A percentile compares a stretch with the other conserved stretches of the same genome.
Conservation (phyloP, 2,113 vertebrate genomes). For the Azemiops feae region DNA sequence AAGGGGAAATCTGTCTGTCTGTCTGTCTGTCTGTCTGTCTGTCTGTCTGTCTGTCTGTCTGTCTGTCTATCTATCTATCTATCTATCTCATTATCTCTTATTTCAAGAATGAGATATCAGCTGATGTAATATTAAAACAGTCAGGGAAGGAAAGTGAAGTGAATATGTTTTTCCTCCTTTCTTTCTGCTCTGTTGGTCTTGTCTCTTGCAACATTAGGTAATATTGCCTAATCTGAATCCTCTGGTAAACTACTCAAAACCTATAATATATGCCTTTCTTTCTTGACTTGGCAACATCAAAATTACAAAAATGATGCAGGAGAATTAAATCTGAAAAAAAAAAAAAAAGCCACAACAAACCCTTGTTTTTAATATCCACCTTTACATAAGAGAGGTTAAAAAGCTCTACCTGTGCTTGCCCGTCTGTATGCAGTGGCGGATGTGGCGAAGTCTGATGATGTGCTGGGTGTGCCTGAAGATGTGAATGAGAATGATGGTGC, state of each 20-base stretch:
- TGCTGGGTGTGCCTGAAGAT: slow-evolving; percentile 83
- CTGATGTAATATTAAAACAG: not conserved
- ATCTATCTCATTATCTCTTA: not conserved
- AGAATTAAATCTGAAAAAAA: not conserved
- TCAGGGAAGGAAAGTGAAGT: not conserved
- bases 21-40: too few species aligned
- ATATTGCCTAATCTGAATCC: not conserved
- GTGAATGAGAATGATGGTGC: slow-evolving; percentile 92
- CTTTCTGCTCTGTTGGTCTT: not conserved
- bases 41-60: too few species aligned
- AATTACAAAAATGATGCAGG: not conserved
- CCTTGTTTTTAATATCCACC: not conserved
- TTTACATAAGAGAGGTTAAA: not conserved
- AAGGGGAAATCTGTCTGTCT: too few species aligned
- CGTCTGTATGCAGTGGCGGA: slow-evolving; percentile 83
- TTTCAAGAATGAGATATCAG: not conserved
- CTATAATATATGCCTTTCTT: not conserved
- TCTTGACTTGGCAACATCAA: not conserved
- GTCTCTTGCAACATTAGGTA: not conserved
- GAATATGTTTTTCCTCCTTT: not conserved
- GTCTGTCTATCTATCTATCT: too few species aligned
- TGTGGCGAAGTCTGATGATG: slow-evolving; percentile 96
- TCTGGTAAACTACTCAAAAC: not conserved
- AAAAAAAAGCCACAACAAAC: not conserved
- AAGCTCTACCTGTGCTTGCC: slow-evolving; percentile 85